Evolutionary conservation across 2,888 invertebrate genomes (phyloP), one percentile per base, ranked within the genome.

Genomic region (Eupelmus urozonus): DNA sequence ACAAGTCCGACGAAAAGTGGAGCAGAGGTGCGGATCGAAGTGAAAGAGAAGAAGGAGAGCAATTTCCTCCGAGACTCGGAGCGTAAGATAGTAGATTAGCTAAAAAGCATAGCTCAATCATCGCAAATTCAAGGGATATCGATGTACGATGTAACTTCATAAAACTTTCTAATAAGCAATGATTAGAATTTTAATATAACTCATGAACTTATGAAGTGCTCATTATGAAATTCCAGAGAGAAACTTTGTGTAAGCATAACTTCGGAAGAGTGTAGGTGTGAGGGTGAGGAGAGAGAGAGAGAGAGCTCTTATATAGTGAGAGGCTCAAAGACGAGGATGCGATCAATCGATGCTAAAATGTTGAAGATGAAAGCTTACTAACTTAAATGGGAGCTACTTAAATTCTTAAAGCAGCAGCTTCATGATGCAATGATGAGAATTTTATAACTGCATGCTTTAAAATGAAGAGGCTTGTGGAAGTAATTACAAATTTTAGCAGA

Each of bases 261-360:
- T 34, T 34, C 9, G 9, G 3, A 34, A 34, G 34, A 34, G 34
- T 34, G 34, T 34, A 34, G 3, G 3, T 34, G 60, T n/a, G 18
- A n/a, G 60, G n/a, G 29, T n/a, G 18, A 29, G 25, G 34, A 51
- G 18, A 66, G n/a, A 29, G n/a, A 29, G 51, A 34, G 40, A 34
- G 9, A 13, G 34, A 25, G 27, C 13, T 62, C 13, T 42, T 23
- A 20, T 13, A 1, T 18, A 1, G 16, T 2, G 11, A 2, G 5
- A 27, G 18, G 13, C n/a, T 42, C 18, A 65, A 65, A 59, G 53
- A 45, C 20, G 13, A 66, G 20, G 40, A 57, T 11, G 16, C 45
- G 55, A 62, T 60, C 40, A 73, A 67, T 78, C 62, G 78, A 78
- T 72, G 62, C 13, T 29, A 34, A 73, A 73, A 65, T 55, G 27